Conservation (phyloP, 2,888 invertebrate genomes). For the Acronicta alni region DNA sequence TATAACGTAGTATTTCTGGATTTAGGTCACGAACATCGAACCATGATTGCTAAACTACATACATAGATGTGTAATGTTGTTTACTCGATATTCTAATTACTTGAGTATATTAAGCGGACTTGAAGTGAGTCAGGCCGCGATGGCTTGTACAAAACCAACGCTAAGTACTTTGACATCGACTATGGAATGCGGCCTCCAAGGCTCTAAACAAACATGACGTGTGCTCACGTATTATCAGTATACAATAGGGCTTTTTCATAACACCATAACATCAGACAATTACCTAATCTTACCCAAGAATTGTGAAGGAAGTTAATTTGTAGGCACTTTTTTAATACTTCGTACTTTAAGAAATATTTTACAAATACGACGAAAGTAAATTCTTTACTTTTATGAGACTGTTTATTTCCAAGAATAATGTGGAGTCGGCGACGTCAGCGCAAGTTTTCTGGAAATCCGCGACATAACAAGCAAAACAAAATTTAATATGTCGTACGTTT, state of each 20-base stretch:
- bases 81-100: constrained; percentile 60
- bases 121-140: constrained; percentile 52
- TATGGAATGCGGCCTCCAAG: constrained; percentile 81
- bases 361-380: constrained; percentile 13
- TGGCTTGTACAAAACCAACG: constrained; percentile 55
- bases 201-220: constrained; percentile 71
- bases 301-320: constrained; percentile 27
- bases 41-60: constrained; percentile 52
- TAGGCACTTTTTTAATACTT: constrained; percentile 19
- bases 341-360: constrained; percentile 15
- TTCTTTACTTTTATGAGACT: constrained; percentile 18
- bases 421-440: constrained; percentile 20
- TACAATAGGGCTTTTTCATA: constrained; percentile 69
- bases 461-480: constrained; percentile 23
- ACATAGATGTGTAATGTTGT: constrained; percentile 58
- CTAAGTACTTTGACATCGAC: constrained; percentile 83
- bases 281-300: constrained; percentile 50
- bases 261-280: constrained; percentile 45
- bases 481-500: constrained; percentile 22
- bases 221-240: constrained; percentile 72
- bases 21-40: constrained; percentile 62
- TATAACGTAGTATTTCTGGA: constrained; percentile 63
- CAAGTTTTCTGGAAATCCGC: constrained; percentile 40
- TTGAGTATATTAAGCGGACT: constrained; percentile 45
- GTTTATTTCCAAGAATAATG: constrained; percentile 45